phyloP scores from a whole-genome alignment of 1,140 invertebrate genomes.

The silkworm (Bombyx mori) region DNA sequence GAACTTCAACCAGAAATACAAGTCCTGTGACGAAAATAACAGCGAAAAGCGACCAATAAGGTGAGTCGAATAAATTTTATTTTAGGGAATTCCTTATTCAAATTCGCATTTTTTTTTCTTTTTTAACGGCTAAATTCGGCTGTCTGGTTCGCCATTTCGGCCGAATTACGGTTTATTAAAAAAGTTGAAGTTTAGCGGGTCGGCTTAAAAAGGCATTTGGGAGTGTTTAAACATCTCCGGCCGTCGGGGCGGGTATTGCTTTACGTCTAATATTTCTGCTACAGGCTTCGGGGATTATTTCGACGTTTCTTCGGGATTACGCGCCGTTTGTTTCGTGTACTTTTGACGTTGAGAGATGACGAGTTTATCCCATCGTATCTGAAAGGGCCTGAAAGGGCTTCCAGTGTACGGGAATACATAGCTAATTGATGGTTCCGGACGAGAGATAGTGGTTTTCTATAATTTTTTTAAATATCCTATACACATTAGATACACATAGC shows the following conservation, averaged over 20 bases:
- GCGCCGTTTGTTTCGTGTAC: slow-evolving; percentile 1
- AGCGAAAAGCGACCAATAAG: background rate
- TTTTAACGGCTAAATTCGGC: slow-evolving; percentile 28
- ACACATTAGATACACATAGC: too few relatives aligned
- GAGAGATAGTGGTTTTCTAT: background rate
- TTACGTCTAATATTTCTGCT: background rate
- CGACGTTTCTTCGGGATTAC: background rate
- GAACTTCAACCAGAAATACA: slow-evolving; percentile 11
- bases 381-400: background rate
- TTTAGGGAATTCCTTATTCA: slow-evolving; percentile 12
- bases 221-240: slow-evolving; percentile 16
- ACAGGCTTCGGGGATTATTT: background rate
- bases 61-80: slow-evolving; percentile 13
- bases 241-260: slow-evolving; percentile 7
- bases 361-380: background rate
- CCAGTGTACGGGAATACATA: background rate
- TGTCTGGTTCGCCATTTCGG: slow-evolving; percentile 12
- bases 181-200: slow-evolving; percentile 30
- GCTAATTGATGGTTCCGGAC: background rate
- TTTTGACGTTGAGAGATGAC: slow-evolving; percentile 4
- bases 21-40: background rate
- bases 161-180: slow-evolving; percentile 27
- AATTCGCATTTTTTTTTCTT: slow-evolving; percentile 8
- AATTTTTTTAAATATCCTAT: background rate
- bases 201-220: slow-evolving; percentile 28